phyloP scores from a whole-genome alignment of 1,140 invertebrate species.

The Sweltsa coloradensis region DNA sequence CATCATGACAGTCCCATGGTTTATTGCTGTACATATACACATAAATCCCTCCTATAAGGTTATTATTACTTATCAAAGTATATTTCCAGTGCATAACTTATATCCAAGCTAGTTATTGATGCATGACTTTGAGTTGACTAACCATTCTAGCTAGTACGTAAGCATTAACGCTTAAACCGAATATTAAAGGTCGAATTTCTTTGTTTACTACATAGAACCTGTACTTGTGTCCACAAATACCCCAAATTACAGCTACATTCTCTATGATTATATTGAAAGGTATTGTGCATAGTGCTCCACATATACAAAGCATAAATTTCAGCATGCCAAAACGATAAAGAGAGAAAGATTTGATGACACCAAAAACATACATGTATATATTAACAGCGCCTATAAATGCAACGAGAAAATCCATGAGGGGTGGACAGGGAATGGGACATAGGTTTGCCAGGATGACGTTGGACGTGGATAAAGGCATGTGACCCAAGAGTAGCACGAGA shows the following conservation, averaged over 20 bases:
- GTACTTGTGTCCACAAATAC: slow-evolving; percentile 81
- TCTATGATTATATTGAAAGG: slow-evolving; percentile 88
- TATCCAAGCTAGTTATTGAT: too few species aligned
- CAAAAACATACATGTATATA: slow-evolving; percentile 94
- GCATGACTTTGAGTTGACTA: too few species aligned
- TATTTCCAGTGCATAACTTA: too few species aligned
- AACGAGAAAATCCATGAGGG: slow-evolving; percentile 69
- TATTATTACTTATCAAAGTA: too few species aligned
- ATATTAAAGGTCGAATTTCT: too few species aligned
- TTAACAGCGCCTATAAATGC: slow-evolving; percentile 82
- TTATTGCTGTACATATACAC: too few species aligned
- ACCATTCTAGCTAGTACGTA: too few species aligned
- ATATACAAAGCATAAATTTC: slow-evolving; percentile 66
- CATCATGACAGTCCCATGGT: too few species aligned
- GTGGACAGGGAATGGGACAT: slow-evolving; percentile 78
- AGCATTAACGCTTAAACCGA: too few species aligned
- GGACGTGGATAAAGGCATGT: slow-evolving; percentile 86
- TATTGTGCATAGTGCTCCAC: slow-evolving; percentile 76
- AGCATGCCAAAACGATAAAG: slow-evolving; percentile 70
- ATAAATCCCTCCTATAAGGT: too few species aligned
- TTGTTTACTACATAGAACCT: slow-evolving; percentile 94
- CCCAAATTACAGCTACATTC: slow-evolving; percentile 89
- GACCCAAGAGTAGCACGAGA: slow-evolving; percentile 92
- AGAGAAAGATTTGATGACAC: slow-evolving; percentile 89
- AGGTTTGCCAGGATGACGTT: slow-evolving; percentile 73